These are phyloP conservation scores for Vireo altiloquus DNA, from an alignment of 2,113 vertebrate genomes.

Conservation along the genomic window DNA sequence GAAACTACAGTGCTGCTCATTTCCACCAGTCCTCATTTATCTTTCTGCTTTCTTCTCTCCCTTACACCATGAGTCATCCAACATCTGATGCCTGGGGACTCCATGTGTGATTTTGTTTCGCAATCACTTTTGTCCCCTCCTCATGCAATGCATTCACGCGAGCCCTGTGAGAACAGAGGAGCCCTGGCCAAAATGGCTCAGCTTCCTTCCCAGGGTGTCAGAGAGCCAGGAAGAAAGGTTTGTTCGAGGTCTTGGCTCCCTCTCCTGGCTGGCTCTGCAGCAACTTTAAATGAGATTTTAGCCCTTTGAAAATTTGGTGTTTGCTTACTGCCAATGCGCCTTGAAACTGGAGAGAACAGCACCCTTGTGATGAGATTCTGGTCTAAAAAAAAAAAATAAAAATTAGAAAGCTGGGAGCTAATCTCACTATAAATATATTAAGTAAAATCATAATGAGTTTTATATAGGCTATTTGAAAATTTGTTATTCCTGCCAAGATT, in stretches of 20 bases:
- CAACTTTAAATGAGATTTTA: not conserved
- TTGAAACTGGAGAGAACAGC: not conserved
- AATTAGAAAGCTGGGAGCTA: not conserved
- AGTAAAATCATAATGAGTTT: not conserved
- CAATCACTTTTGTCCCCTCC: not conserved
- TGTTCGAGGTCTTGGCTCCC: constrained; percentile 66
- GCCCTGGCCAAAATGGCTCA: constrained; percentile 31
- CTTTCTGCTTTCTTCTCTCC: not conserved
- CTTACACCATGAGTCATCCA: not conserved
- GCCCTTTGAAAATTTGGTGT: not conserved
- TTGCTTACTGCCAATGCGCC: not conserved
- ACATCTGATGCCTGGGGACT: not conserved
- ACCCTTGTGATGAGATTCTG: not conserved
- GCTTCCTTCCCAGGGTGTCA: constrained; percentile 17
- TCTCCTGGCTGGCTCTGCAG: constrained; percentile 65
- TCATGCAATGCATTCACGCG: not conserved
- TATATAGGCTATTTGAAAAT: not conserved
- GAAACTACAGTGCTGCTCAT: not conserved
- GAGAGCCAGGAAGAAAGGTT: constrained; percentile 24
- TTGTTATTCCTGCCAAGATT: not conserved
- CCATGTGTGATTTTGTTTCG: not conserved
- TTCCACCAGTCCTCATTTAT: not conserved
- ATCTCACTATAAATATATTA: not conserved
- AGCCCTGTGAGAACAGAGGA: not conserved
- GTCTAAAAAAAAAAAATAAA: not conserved